A percentile compares a stretch with the other conserved stretches of the same genome.
phyloP scores from a whole-genome alignment of 1,140 invertebrate genomes.

The Neelides sp. region DNA sequence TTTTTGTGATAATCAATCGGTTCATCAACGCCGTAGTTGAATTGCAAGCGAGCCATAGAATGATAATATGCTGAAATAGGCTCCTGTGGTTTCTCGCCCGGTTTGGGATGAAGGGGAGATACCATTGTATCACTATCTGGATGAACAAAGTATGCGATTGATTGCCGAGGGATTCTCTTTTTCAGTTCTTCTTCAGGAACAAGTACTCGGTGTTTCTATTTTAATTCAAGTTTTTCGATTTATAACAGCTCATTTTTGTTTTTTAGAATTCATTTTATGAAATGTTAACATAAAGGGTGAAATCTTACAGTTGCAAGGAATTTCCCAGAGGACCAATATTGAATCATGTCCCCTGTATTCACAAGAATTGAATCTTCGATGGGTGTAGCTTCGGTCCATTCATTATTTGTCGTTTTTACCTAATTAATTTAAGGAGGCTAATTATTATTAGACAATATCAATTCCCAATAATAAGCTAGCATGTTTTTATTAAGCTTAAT shows the following conservation, averaged over 20 bases:
- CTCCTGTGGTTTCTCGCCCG: too few relatives aligned
- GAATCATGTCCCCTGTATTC: conserved; percentile 61
- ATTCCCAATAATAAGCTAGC: too few relatives aligned
- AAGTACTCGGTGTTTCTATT: conserved; percentile 5
- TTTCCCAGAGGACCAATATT: conserved; percentile 57
- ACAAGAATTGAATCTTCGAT: conserved; percentile 58
- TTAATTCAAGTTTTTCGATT: too few relatives aligned
- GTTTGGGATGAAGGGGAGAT: too few relatives aligned
- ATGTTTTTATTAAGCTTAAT: too few relatives aligned
- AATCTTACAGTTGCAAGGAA: conserved; percentile 52
- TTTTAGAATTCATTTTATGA: not conserved
- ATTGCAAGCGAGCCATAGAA: too few relatives aligned
- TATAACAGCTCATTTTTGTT: conserved; percentile 20
- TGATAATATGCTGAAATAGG: too few relatives aligned
- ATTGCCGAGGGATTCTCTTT: conserved; percentile 4
- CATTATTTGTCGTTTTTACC: conserved; percentile 16
- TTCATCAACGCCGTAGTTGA: too few relatives aligned
- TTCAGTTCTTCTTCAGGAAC: conserved; percentile 1
- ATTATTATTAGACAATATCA: too few relatives aligned
- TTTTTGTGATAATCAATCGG: too few relatives aligned
- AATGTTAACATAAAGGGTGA: too few relatives aligned
- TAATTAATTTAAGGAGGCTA: too few relatives aligned
- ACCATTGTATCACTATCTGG: conserved; percentile 6
- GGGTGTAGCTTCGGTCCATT: conserved; percentile 20
- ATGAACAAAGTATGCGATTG: conserved; percentile 7